phyloP scores from a whole-genome alignment of 2,113 vertebrate genomes.

The Colaptes auratus region DNA sequence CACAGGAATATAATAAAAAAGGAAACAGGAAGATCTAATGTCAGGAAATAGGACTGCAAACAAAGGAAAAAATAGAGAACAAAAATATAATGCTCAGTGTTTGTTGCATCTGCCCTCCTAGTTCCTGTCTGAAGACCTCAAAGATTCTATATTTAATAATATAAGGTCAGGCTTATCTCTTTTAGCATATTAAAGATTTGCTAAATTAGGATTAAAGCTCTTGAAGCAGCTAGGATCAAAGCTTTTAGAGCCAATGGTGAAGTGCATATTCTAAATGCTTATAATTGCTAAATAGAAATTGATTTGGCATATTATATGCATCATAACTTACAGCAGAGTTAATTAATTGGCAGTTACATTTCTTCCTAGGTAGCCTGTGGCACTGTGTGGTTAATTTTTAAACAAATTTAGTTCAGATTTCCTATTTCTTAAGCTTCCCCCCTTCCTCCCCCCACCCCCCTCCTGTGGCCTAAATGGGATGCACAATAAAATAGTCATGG shows the following conservation, averaged over 20 bases:
- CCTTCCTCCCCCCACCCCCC: no score
- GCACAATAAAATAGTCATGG: neutral
- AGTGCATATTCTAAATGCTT: slow-evolving; percentile 46
- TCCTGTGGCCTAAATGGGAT: neutral
- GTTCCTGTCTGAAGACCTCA: slow-evolving; percentile 29
- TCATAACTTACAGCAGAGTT: slow-evolving; percentile 62
- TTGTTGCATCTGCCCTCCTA: neutral
- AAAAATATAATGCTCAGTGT: slow-evolving; percentile 7
- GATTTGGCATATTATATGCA: slow-evolving; percentile 58
- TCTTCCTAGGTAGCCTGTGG: slow-evolving; percentile 50
- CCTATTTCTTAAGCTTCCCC: neutral
- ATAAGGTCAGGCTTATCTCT: slow-evolving; percentile 42
- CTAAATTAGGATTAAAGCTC: slow-evolving; percentile 60
- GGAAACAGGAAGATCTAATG: neutral
- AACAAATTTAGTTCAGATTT: slow-evolving; percentile 50
- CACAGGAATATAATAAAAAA: neutral
- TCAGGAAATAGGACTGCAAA: neutral
- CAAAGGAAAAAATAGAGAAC: neutral
- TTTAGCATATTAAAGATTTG: slow-evolving; percentile 53
- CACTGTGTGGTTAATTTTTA: slow-evolving; percentile 58
- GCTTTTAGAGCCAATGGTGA: slow-evolving; percentile 40
- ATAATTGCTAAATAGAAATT: slow-evolving; percentile 54
- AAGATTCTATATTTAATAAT: slow-evolving; percentile 40
- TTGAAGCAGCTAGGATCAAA: slow-evolving; percentile 55
- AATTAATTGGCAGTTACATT: slow-evolving; percentile 62